Evolutionary conservation across 2,113 vertebrate species (phyloP).

Genomic region (Oplegnathus fasciatus): DNA sequence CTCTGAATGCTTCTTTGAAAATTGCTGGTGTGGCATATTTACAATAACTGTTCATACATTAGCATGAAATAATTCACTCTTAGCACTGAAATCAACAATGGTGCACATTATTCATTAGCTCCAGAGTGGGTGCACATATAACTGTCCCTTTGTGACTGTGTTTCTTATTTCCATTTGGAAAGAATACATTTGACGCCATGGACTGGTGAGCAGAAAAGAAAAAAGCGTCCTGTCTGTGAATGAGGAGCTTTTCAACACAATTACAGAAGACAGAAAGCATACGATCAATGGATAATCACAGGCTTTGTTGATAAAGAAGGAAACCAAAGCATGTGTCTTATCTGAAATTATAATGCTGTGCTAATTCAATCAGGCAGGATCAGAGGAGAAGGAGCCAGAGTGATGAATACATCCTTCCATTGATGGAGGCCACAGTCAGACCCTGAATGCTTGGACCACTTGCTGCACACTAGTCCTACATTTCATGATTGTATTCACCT

Average conservation of each 20-base stretch:
- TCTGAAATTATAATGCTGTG: conserved; percentile 34
- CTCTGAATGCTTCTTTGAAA: not conserved
- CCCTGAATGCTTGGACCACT: not conserved
- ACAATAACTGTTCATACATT: not conserved
- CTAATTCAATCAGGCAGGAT: conserved; percentile 48
- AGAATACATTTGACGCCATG: not conserved
- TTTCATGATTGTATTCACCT: not conserved
- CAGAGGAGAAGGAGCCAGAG: conserved; percentile 1
- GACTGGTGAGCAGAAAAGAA: not conserved
- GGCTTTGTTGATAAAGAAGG: conserved; percentile 8
- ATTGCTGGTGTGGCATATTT: not conserved
- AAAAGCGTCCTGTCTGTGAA: not conserved
- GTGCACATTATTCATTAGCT: not conserved
- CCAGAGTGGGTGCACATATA: not conserved
- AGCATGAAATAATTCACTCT: not conserved
- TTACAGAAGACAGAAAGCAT: not conserved
- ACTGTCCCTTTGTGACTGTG: not conserved
- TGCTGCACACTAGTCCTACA: not conserved
- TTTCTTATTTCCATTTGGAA: conserved; percentile 11
- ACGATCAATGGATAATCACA: conserved; percentile 21
- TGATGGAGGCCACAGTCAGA: not conserved
- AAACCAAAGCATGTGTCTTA: not conserved
- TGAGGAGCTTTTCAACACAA: not conserved
- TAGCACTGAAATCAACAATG: not conserved
- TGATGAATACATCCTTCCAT: not conserved